Percentiles rank a stretch among this genome's conserved stretches.
phyloP scores from a whole-genome alignment of 2,113 vertebrate genomes.

The Archilochus colubris region DNA sequence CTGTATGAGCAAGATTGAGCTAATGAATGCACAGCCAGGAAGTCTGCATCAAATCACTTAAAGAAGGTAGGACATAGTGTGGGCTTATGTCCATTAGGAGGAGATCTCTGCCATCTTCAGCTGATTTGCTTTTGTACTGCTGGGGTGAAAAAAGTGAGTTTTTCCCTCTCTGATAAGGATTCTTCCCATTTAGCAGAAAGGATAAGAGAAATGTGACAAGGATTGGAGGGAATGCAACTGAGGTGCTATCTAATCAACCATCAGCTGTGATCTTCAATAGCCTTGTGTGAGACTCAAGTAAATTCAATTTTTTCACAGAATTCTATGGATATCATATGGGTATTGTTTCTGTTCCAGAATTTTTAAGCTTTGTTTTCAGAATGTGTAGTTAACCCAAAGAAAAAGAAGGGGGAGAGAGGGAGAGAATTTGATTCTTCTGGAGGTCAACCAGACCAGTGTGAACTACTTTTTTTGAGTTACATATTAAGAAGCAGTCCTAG shows the following conservation, averaged over 20 bases:
- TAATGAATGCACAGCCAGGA: constrained; percentile 31
- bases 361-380: constrained; percentile 9
- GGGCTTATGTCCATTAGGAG: neutral
- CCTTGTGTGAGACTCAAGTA: neutral
- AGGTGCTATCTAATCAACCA: neutral
- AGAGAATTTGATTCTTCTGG: neutral
- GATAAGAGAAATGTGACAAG: neutral
- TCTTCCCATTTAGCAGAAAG: neutral
- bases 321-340: neutral
- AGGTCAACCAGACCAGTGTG: neutral
- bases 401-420: neutral
- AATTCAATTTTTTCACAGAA: neutral
- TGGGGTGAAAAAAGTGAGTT: neutral
- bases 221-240: neutral
- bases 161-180: neutral
- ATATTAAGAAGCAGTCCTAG: neutral
- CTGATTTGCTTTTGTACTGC: neutral
- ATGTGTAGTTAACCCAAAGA: neutral
- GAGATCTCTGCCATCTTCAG: neutral
- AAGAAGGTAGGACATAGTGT: neutral
- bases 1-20: constrained; percentile 31
- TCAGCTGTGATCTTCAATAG: neutral
- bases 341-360: neutral
- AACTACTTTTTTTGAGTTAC: neutral
- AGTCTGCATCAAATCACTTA: neutral